These are phyloP conservation scores for Reticulitermes lucifugus DNA, from an alignment of 2,888 invertebrate genomes.

Conservation along the genomic window DNA sequence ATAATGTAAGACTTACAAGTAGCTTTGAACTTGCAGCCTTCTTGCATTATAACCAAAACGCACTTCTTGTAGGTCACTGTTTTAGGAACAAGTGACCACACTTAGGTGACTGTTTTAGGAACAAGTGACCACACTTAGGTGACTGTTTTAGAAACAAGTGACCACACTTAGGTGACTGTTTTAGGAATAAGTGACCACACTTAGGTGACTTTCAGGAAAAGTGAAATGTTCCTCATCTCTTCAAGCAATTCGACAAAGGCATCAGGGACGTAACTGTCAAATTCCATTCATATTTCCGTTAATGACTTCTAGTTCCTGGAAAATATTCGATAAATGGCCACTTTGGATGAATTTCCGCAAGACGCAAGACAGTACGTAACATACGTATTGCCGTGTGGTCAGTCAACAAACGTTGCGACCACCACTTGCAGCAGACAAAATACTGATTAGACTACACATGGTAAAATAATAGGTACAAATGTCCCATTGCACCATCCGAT, in stretches of 20 bases:
- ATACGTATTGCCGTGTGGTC: too few relatives aligned
- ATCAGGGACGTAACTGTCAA: not conserved
- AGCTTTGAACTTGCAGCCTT: not conserved
- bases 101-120: not conserved
- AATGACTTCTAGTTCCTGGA: not conserved
- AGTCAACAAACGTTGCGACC: too few relatives aligned
- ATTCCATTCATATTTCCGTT: not conserved
- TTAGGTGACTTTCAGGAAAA: not conserved
- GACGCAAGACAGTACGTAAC: not conserved
- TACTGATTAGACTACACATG: too few relatives aligned
- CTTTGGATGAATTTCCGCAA: not conserved
- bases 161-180: too few relatives aligned
- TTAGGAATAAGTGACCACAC: not conserved
- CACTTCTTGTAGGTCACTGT: not conserved
- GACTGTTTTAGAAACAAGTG: not conserved
- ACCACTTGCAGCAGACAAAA: too few relatives aligned
- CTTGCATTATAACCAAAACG: not conserved
- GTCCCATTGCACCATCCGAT: too few relatives aligned
- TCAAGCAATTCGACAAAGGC: not conserved
- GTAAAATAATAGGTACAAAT: too few relatives aligned
- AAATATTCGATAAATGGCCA: not conserved
- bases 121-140: too few relatives aligned
- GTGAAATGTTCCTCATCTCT: not conserved
- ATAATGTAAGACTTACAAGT: too few relatives aligned
- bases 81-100: not conserved